Conservation (phyloP, 2,888 invertebrate species). For the Dorcus hopei region DNA sequence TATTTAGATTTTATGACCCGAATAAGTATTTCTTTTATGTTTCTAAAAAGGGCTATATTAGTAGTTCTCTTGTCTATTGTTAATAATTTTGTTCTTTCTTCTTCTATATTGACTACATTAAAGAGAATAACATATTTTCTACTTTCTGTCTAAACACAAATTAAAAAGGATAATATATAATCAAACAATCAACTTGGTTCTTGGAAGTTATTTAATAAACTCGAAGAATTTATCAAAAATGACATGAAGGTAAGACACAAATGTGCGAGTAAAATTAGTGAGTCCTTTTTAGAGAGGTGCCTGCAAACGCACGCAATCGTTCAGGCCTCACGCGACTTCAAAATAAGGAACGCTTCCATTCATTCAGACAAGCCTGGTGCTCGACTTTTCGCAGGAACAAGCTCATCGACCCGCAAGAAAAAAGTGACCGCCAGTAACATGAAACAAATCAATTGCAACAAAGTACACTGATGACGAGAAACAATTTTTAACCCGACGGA, state of each 20-base stretch:
- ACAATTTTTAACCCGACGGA: too few species aligned
- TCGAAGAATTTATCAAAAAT: background rate
- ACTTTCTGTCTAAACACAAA: too few species aligned
- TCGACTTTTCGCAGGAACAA: background rate
- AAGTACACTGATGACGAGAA: too few species aligned
- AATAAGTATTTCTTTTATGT: too few species aligned
- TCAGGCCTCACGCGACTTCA: constrained; percentile 6
- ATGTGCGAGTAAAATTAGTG: constrained; percentile 21
- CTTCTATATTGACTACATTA: too few species aligned
- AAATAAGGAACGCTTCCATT: background rate
- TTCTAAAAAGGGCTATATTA: too few species aligned
- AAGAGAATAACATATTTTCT: too few species aligned
- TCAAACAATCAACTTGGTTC: background rate
- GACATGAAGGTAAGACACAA: constrained; percentile 7
- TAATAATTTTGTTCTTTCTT: too few species aligned
- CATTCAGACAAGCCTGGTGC: background rate
- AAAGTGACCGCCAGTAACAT: background rate
- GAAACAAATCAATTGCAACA: too few species aligned
- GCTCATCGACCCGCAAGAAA: background rate
- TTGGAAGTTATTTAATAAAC: background rate
- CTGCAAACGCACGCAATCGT: constrained; percentile 6
- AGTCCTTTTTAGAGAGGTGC: constrained; percentile 11
- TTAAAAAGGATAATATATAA: too few species aligned
- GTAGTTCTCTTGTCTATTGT: too few species aligned
- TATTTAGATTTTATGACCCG: too few species aligned